phyloP scores from a whole-genome alignment of 2,888 invertebrate genomes.

The Caenorhabditis zanzibari region DNA sequence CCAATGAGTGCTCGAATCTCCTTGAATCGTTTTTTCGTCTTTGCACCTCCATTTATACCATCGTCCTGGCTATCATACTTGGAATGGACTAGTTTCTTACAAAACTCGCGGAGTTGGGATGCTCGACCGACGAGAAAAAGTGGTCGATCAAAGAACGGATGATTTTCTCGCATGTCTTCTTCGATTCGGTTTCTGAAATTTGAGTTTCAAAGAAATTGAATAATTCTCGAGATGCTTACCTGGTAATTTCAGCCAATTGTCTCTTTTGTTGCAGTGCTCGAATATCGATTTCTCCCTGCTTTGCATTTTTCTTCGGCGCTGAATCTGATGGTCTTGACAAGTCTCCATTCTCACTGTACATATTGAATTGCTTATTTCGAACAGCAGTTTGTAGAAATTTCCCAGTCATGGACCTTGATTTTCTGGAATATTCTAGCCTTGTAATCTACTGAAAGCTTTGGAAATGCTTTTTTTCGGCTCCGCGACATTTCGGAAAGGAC shows the following conservation, averaged over 20 bases:
- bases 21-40: slow-evolving; percentile 77
- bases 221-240: slow-evolving; percentile 55
- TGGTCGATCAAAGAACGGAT: slow-evolving; percentile 98
- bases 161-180: slow-evolving; percentile 98
- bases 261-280: slow-evolving; percentile 93
- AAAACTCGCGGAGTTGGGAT: slow-evolving; percentile 90
- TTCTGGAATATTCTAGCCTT: slow-evolving; percentile 55
- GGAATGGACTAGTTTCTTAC: slow-evolving; percentile 93
- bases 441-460: background rate
- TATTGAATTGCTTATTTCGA: slow-evolving; percentile 71
- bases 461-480: background rate
- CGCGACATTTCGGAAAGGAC: too few species aligned
- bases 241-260: slow-evolving; percentile 95
- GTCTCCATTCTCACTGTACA: slow-evolving; percentile 93
- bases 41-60: slow-evolving; percentile 69
- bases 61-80: slow-evolving; percentile 92
- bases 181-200: slow-evolving; percentile 86
- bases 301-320: slow-evolving; percentile 76
- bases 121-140: slow-evolving; percentile 95
- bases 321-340: slow-evolving; percentile 85
- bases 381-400: slow-evolving; percentile 71
- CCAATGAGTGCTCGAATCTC: slow-evolving; percentile 93
- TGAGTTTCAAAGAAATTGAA: too few species aligned
- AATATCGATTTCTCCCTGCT: slow-evolving; percentile 83
- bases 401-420: slow-evolving; percentile 74